Percentiles rank a stretch among this genome's conserved stretches.
phyloP scores from a whole-genome alignment of 2,113 vertebrate genomes.

The Prietella phreatophila region DNA sequence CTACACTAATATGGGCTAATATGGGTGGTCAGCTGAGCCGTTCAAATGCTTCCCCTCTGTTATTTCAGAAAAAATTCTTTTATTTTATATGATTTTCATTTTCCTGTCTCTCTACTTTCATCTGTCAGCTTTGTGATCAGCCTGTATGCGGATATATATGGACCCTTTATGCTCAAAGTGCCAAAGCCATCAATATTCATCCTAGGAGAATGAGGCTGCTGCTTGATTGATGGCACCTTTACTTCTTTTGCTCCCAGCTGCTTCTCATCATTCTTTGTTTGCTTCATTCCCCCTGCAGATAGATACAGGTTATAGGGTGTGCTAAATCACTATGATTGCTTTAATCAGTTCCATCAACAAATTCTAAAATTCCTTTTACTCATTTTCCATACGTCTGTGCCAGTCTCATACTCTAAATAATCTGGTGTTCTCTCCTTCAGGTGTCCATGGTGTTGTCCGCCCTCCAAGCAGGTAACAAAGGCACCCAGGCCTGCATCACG shows the following conservation, averaged over 20 bases:
- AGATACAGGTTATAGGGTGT: conserved; percentile 36
- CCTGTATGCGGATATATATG: not conserved
- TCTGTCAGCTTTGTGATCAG: not conserved
- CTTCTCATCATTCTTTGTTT: conserved; percentile 24
- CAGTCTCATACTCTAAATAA: not conserved
- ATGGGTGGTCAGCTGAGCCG: conserved; percentile 42
- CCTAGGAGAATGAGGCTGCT: conserved; percentile 35
- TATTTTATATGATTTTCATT: not conserved
- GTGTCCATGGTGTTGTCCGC: conserved; percentile 94
- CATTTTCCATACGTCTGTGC: not conserved
- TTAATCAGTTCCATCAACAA: not conserved
- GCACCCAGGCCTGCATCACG: conserved; percentile 97
- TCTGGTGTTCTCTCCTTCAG: conserved; percentile 63
- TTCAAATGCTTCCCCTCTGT: conserved; percentile 48
- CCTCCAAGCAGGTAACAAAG: conserved; percentile 96
- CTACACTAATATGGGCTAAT: conserved; percentile 41
- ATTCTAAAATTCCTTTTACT: not conserved
- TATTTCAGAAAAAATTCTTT: not conserved
- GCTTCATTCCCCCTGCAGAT: conserved; percentile 21
- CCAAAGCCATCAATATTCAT: conserved; percentile 26
- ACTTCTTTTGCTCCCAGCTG: conserved; percentile 1
- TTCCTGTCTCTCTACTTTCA: not conserved
- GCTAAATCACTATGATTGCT: conserved; percentile 7
- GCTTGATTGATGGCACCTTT: conserved; percentile 30
- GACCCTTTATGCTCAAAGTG: not conserved